Conservation (phyloP, 2,888 invertebrate genomes). For the Cyaniris semiargus region DNA sequence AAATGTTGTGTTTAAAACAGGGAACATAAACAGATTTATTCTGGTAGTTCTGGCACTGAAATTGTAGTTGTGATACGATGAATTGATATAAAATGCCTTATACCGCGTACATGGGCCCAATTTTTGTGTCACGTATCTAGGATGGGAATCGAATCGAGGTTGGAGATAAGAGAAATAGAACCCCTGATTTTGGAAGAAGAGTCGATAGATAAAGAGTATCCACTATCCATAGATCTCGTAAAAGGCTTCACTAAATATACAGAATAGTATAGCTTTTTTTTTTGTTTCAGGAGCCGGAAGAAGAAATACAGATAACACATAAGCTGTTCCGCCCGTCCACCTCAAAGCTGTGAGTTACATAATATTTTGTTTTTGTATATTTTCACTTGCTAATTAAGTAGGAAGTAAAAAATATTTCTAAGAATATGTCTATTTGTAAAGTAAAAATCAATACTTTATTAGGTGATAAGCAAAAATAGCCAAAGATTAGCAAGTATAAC, state of each 20-base stretch:
- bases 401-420: no score
- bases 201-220: not conserved
- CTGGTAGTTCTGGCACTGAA: not conserved
- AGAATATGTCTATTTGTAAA: no score
- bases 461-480: no score
- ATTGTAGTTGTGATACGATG: not conserved
- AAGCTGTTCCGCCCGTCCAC: conserved; percentile 74
- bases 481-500: not conserved
- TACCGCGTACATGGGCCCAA: no score
- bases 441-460: no score
- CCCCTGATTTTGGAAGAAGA: not conserved
- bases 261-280: conserved; percentile 13
- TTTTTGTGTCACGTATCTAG: not conserved
- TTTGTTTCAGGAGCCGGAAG: conserved; percentile 66
- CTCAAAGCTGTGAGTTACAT: conserved; percentile 61
- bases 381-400: no score
- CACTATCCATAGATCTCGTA: no score
- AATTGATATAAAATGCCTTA: not conserved
- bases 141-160: not conserved
- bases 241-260: no score
- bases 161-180: not conserved
- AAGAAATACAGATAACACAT: conserved; percentile 66
- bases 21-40: not conserved
- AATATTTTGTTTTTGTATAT: no score
- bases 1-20: no score